Evolutionary conservation across 1,140 invertebrate genomes (phyloP), one percentile per base, ranked within the genome.

Genomic region (Plectrocnemia conspersa): DNA sequence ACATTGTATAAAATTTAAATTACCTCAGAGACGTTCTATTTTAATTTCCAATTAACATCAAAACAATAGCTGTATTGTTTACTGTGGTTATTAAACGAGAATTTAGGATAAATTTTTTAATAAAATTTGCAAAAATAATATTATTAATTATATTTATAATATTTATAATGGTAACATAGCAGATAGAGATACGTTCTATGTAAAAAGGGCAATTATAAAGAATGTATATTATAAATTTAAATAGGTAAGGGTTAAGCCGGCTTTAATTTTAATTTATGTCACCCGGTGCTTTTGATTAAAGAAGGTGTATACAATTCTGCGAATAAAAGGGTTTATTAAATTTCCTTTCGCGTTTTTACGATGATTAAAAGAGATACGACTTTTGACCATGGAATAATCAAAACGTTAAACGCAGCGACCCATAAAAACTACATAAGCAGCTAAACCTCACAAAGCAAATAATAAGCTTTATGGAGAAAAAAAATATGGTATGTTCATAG

Each of bases 51-150:
- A n/a, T n/a, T n/a, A n/a, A n/a, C n/a, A n/a, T n/a, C n/a, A n/a
- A n/a, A n/a, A n/a, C n/a, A n/a, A n/a, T n/a, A n/a, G 36, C 52
- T 54, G 44, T 54, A 54, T 54, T 54, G 52, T 54, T 54, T 54
- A 54, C 46, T 40, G 52, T 32, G 25, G 40, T 54, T 54, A 54
- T 54, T 45, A 45, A 54, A 41, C 44, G n/a, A n/a, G n/a, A n/a
- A n/a, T n/a, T n/a, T n/a, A n/a, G n/a, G n/a, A n/a, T n/a, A n/a
- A n/a, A n/a, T n/a, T n/a, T n/a, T n/a, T n/a, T n/a, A n/a, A n/a
- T 4, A 36, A 6, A 11, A 11, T 36, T 36, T 11, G 3, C 35
- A 3, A 13, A 13, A 36, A 13, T 18, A 32, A 9, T 32, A 32
- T 32, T 36, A 36, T 36, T n/a, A n/a, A n/a, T n/a, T n/a, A n/a